phyloP scores from a whole-genome alignment of 2,797 vertebrate genomes.

The Diplodus sargus region DNA sequence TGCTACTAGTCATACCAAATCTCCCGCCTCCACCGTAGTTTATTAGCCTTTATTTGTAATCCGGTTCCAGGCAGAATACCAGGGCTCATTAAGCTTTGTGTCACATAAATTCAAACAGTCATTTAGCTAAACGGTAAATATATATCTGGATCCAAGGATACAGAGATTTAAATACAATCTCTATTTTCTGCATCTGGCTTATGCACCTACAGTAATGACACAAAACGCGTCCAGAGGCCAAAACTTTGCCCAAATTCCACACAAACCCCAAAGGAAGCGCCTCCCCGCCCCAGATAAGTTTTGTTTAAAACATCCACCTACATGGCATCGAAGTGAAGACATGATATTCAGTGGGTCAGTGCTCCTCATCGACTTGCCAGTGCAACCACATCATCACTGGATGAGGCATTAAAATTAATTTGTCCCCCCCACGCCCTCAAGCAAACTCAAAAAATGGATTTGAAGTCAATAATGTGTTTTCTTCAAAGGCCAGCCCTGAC shows the following conservation, averaged over 20 bases:
- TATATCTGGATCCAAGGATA: not conserved
- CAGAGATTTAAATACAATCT: not conserved
- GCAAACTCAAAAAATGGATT: conserved; percentile 1
- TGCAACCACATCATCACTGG: not conserved
- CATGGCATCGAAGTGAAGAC: not conserved
- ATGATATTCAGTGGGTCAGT: not conserved
- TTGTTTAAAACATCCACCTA: not conserved
- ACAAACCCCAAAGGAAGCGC: too few species aligned
- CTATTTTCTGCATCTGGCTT: not conserved
- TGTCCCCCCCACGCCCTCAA: not conserved
- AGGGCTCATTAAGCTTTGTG: not conserved
- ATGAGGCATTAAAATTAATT: not conserved
- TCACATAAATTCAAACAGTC: not conserved
- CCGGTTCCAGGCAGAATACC: not conserved
- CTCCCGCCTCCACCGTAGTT: not conserved
- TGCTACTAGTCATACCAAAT: not conserved
- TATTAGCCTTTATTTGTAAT: not conserved
- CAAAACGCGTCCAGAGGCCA: not conserved
- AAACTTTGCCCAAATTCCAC: not conserved
- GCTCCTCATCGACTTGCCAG: not conserved
- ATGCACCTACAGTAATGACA: not conserved
- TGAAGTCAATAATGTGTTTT: not conserved
- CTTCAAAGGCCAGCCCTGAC: not conserved
- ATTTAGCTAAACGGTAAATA: not conserved
- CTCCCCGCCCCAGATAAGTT: not conserved